phyloP scores from a whole-genome alignment of 1,140 invertebrate genomes.

The Araneus ventricosus region DNA sequence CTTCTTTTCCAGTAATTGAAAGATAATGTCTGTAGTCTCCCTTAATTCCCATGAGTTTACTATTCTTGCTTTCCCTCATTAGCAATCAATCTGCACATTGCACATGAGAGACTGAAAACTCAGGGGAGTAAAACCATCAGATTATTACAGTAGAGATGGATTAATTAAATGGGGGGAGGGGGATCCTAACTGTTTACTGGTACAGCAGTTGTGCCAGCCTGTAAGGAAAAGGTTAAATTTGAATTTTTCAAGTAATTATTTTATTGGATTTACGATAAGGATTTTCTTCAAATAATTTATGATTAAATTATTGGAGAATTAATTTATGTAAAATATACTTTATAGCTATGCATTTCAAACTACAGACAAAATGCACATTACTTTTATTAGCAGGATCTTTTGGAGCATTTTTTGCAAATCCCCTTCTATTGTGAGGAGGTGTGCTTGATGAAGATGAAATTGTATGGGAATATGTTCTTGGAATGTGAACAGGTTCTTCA shows the following conservation, averaged over 20 bases:
- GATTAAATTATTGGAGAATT: not conserved
- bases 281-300: too few species aligned
- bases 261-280: too few species aligned
- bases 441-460: slow-evolving; percentile 53
- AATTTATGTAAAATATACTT: too few species aligned
- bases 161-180: not conserved
- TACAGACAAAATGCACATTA: not conserved
- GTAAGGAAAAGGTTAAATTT: too few species aligned
- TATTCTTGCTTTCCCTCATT: too few species aligned
- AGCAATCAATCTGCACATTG: too few species aligned
- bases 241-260: too few species aligned
- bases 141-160: not conserved
- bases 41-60: too few species aligned
- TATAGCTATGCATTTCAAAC: not conserved
- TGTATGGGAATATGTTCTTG: slow-evolving; percentile 65
- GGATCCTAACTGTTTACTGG: too few species aligned
- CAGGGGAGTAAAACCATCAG: not conserved
- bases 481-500: slow-evolving; percentile 65
- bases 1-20: too few species aligned
- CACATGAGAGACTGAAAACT: not conserved
- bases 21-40: too few species aligned
- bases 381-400: slow-evolving; percentile 65
- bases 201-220: too few species aligned
- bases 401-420: slow-evolving; percentile 57
- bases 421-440: slow-evolving; percentile 68